phyloP scores from a whole-genome alignment of 2,888 invertebrate genomes.

The Schizaphis graminum region DNA sequence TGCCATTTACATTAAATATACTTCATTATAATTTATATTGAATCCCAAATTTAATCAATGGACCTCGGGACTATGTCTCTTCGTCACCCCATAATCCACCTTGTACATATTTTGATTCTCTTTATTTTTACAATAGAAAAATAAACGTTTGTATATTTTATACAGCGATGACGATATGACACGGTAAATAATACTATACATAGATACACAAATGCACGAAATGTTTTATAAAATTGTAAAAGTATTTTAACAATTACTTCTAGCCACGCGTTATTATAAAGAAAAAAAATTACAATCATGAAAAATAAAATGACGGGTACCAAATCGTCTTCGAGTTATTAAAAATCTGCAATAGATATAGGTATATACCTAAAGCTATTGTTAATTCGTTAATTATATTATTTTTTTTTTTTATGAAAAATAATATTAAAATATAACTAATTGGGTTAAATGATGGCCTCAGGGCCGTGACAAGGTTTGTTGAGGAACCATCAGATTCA shows the following conservation, averaged over 20 bases:
- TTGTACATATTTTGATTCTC: not conserved
- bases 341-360: no score
- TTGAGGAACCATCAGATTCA: not conserved
- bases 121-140: not conserved
- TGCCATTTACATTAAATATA: not conserved
- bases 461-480: slow-evolving; percentile 57
- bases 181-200: not conserved
- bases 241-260: not conserved
- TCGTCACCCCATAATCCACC: no score
- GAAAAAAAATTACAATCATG: not conserved
- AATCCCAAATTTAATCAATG: not conserved
- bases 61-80: not conserved
- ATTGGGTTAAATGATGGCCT: slow-evolving; percentile 59
- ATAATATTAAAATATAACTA: not conserved
- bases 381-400: not conserved
- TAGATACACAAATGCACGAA: not conserved
- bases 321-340: not conserved
- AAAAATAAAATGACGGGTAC: not conserved
- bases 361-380: no score
- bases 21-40: not conserved
- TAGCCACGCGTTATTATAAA: not conserved
- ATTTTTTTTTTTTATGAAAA: not conserved
- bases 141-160: not conserved
- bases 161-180: not conserved
- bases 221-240: not conserved